Percentiles rank a stretch among this genome's conserved stretches.
These are phyloP conservation scores for Hydra vulgaris DNA, from an alignment of 30 jellyfish, hydroid and myxozoan genomes.

Conservation along the genomic window DNA sequence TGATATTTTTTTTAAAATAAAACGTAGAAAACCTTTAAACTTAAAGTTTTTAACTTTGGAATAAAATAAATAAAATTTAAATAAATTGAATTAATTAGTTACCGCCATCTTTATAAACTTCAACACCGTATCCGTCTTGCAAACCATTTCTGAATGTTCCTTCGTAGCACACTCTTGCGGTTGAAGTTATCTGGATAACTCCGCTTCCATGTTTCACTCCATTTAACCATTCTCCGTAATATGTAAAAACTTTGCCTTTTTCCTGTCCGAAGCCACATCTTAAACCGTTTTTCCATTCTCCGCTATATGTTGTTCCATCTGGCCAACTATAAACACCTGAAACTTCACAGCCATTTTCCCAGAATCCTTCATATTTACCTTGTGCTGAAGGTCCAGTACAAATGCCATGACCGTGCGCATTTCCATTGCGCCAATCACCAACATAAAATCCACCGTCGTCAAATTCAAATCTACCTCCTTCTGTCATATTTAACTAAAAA, in stretches of 20 bases:
- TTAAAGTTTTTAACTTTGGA: no score
- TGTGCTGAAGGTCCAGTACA: conserved; percentile 90
- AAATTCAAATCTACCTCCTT: conserved; percentile 91
- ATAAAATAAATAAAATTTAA: no score
- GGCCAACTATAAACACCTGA: conserved; percentile 86
- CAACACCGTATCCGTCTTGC: conserved; percentile 95
- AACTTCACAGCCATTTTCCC: conserved; percentile 82
- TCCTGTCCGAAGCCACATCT: conserved; percentile 78
- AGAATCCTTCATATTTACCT: conserved; percentile 85
- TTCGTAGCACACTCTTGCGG: conserved; percentile 39
- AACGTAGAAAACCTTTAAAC: no score
- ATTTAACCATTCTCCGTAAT: conserved; percentile 78
- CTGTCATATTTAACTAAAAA: background rate
- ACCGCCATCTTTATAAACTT: conserved; percentile 80
- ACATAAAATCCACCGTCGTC: conserved; percentile 92
- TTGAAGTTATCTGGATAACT: conserved; percentile 26
- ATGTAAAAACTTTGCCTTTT: conserved; percentile 33
- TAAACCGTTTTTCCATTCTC: conserved; percentile 93
- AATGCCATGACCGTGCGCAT: conserved; percentile 90
- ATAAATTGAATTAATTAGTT: background rate
- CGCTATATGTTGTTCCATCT: conserved; percentile 45
- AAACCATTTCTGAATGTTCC: conserved; percentile 87
- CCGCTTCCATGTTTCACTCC: conserved; percentile 92
- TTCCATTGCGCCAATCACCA: conserved; percentile 93
- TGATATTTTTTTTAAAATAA: no score